Evolutionary conservation across 2,797 vertebrate genomes (phyloP).

Genomic region (Coccyzus lansbergi): DNA sequence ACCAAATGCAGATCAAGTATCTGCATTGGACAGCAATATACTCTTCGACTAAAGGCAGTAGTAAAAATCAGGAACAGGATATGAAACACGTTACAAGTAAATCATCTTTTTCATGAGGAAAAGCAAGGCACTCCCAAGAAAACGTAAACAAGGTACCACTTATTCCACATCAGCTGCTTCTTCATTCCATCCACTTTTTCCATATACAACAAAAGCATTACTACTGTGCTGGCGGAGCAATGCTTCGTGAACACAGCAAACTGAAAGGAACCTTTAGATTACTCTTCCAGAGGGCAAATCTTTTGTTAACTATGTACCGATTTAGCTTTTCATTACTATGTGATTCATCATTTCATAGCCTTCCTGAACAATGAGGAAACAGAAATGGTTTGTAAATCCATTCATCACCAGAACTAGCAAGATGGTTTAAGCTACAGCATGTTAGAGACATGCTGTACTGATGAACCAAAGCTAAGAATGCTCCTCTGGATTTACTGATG

Average conservation of each 20-base stretch:
- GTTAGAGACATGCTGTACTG: neutral
- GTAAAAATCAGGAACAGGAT: neutral
- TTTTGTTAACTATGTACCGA: neutral
- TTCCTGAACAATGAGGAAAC: neutral
- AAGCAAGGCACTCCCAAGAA: neutral
- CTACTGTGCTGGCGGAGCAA: rapidly evolving
- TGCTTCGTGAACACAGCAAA: neutral
- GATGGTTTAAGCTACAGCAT: neutral
- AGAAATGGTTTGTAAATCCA: neutral
- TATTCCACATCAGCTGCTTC: neutral
- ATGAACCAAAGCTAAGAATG: neutral
- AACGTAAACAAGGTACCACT: neutral
- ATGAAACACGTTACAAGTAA: neutral
- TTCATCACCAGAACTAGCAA: neutral
- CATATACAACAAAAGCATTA: rapidly evolving
- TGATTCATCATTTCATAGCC: neutral
- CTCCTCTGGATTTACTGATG: neutral
- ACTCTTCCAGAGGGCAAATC: neutral
- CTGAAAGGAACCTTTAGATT: neutral
- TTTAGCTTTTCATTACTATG: neutral
- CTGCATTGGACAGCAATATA: neutral
- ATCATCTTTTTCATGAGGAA: neutral
- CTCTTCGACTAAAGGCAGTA: neutral
- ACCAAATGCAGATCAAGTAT: neutral
- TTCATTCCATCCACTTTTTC: neutral